Conservation (phyloP, 2,888 invertebrate species). For the Endomychus coccineus region DNA sequence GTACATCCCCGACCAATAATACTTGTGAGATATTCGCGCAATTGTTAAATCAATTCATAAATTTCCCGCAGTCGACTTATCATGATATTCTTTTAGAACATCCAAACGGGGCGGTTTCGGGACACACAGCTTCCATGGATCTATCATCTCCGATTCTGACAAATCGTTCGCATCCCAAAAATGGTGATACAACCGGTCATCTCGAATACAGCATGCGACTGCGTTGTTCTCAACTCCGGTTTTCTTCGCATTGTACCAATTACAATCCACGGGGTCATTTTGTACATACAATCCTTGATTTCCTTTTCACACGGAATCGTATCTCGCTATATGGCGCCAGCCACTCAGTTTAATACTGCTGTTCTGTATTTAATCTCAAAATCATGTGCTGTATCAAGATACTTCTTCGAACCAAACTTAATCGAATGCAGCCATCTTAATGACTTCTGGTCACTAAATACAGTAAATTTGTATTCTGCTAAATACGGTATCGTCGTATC, state of each 20-base stretch:
- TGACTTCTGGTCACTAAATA: constrained; percentile 25
- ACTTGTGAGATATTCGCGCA: constrained; percentile 19
- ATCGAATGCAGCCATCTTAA: constrained; percentile 20
- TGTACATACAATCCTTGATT: too few species aligned
- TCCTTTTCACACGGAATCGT: neutral
- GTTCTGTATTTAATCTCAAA: too few species aligned
- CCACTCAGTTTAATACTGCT: constrained; percentile 19
- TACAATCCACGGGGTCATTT: too few species aligned
- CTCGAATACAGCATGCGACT: too few species aligned
- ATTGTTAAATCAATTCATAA: constrained; percentile 26
- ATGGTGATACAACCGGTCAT: too few species aligned
- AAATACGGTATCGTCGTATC: constrained; percentile 20
- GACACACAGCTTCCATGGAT: constrained; percentile 20
- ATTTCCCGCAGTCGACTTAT: constrained; percentile 24
- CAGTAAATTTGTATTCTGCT: constrained; percentile 24
- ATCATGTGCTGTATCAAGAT: too few species aligned
- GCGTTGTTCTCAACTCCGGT: too few species aligned
- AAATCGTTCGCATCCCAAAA: too few species aligned
- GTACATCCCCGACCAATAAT: constrained; percentile 29
- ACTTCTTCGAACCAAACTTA: too few species aligned
- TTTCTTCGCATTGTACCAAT: too few species aligned
- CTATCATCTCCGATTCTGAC: constrained; percentile 2
- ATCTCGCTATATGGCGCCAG: constrained; percentile 20
- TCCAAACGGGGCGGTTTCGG: constrained; percentile 4
- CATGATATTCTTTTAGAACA: constrained; percentile 16